Evolutionary conservation across 2,113 vertebrate genomes (phyloP).

Genomic region (Misgurnus mizolepis): DNA sequence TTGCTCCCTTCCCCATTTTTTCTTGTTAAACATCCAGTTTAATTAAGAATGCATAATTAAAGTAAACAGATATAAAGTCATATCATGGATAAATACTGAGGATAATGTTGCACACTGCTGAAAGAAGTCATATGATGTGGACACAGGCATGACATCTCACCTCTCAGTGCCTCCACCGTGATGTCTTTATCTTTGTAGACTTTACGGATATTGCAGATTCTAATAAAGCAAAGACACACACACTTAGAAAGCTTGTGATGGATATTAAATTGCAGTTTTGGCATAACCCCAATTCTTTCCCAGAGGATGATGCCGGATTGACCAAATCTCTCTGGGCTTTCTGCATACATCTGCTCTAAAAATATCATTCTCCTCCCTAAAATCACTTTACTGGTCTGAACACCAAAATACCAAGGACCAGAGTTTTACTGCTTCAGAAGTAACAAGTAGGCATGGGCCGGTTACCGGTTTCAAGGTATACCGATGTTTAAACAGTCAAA

Average conservation of each 20-base stretch:
- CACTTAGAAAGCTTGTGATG: conserved; percentile 5
- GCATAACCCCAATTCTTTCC: conserved; percentile 9
- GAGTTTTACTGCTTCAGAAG: neutral
- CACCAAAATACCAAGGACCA: neutral
- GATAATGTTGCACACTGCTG: neutral
- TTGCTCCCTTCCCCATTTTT: neutral
- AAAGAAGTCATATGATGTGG: neutral
- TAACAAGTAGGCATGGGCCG: neutral
- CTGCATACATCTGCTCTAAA: neutral
- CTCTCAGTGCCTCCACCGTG: conserved; percentile 89
- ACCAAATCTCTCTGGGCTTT: neutral
- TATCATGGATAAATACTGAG: neutral
- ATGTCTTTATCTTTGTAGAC: conserved; percentile 85
- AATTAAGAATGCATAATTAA: neutral
- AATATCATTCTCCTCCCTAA: neutral
- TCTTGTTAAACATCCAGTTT: too few species aligned
- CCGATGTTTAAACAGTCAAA: too few species aligned
- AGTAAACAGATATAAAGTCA: neutral
- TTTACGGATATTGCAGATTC: conserved; percentile 91
- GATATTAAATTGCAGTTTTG: conserved; percentile 35
- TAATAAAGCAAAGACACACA: conserved; percentile 63
- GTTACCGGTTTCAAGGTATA: too few species aligned
- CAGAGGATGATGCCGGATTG: neutral
- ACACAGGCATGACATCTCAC: conserved; percentile 64
- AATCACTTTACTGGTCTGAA: neutral